Evolutionary conservation across 2,797 vertebrate genomes (phyloP).

Genomic region (Okamejei kenojei): DNA sequence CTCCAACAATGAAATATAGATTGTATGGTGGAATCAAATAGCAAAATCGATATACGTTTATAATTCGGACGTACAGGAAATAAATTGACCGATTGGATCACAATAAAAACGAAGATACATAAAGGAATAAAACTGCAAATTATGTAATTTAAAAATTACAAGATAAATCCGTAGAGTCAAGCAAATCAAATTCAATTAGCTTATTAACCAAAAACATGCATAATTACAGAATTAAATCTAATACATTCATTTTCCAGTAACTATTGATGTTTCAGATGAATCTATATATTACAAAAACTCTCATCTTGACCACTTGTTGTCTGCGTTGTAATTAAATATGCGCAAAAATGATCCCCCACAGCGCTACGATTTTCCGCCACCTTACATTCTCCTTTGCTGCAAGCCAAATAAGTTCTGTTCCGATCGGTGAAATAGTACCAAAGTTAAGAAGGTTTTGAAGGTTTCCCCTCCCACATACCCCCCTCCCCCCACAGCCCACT

Average conservation of each 20-base stretch:
- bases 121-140: not conserved
- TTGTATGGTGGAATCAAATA: not conserved
- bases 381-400: no score
- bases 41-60: not conserved
- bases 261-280: not conserved
- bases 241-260: not conserved
- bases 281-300: no score
- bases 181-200: not conserved
- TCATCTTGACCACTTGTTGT: no score
- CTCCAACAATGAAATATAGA: not conserved
- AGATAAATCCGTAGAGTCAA: not conserved
- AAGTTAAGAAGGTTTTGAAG: no score
- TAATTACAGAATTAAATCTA: not conserved
- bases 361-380: no score
- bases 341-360: no score
- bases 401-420: no score
- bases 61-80: not conserved
- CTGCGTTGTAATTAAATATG: no score
- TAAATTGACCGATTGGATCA: constrained; percentile 17
- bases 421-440: no score
- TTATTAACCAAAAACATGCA: not conserved
- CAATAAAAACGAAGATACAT: not conserved
- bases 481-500: no score
- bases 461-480: no score
- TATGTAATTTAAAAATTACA: not conserved